Base-by-base conservation (phyloP, 1,140 invertebrate species). In the Aphis gossypii region DNA sequence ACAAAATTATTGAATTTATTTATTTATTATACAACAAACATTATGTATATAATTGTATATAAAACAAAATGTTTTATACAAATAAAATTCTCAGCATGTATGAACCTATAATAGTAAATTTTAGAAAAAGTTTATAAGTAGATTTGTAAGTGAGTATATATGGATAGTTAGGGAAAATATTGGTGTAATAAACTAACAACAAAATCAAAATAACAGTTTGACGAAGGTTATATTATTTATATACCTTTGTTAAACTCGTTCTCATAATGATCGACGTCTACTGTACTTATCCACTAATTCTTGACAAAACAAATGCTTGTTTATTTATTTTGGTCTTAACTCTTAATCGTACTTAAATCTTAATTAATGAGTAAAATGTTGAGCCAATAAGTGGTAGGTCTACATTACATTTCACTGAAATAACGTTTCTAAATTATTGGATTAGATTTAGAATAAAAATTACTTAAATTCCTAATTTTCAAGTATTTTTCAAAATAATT, bases 251-350 rank as follows among this genome's bases (percentile, higher is more conserved):
- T 68, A 18, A 68, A 68, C 14, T 68, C 60, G 18, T 6, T 76
- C 14, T 76, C n/a, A 76, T n/a, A n/a, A 76, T 76, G 30, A 68
- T 68, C 11, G 4, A n/a, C 30, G 60, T 18, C 60, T n/a, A 68
- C 60, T 68, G 4, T 18, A 35, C n/a, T n/a, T 76, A 20, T 18
- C 30, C 60, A 76, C n/a, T 76, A n/a, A 76, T 76, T 76, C 30
- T 76, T 76, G n/a, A 76, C 14, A 35, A 76, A 76, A 76, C n/a
- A 76, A 76, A 76, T 76, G 14, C 30, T n/a, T 76, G 60, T 76
- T 76, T 76, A 76, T 76, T 76, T 76, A 76, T 76, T n/a, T 76
- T n/a, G 60, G 60, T 76, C 60, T 76, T 76, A 76, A 76, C n/a
- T n/a, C n/a, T 14, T 76, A 76, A 76, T 76, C 30, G 30, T 76